These are phyloP conservation scores for Drosophila setosimentum DNA, from an alignment of 2,888 invertebrate species.

Conservation along the genomic window DNA sequence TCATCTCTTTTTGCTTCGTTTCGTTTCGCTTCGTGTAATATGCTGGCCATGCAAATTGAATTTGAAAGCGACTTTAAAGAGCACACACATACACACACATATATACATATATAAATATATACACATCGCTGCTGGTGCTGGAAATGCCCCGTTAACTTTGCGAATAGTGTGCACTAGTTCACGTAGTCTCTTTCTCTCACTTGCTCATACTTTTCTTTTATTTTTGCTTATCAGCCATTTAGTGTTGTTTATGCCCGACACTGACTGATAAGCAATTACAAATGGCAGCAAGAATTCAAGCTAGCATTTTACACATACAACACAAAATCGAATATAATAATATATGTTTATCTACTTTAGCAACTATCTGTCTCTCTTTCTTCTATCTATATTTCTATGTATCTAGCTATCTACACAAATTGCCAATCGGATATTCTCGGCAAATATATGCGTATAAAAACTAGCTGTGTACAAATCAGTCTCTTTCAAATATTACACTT, in stretches of 20 bases:
- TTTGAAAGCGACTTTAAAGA: slow-evolving; percentile 50
- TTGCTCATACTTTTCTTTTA: not conserved
- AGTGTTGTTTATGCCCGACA: slow-evolving; percentile 6
- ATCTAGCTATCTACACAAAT: not conserved
- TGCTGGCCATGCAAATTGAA: slow-evolving; percentile 53
- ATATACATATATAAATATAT: too few species aligned
- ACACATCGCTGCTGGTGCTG: slow-evolving; percentile 1
- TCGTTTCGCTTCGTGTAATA: slow-evolving; percentile 50
- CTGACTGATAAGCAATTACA: slow-evolving; percentile 50
- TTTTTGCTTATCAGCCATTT: slow-evolving; percentile 43
- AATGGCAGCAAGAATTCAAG: slow-evolving; percentile 35
- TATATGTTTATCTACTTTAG: not conserved
- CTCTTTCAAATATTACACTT: not conserved
- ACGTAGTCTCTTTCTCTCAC: not conserved
- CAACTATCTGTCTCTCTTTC: not conserved
- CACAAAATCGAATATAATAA: not conserved
- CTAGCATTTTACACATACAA: not conserved
- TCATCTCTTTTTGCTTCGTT: slow-evolving; percentile 22
- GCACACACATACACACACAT: slow-evolving; percentile 7
- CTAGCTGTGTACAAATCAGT: not conserved
- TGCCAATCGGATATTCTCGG: not conserved
- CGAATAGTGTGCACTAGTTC: slow-evolving; percentile 4
- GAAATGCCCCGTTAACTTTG: slow-evolving; percentile 25
- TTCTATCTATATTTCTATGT: not conserved
- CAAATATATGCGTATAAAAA: not conserved